Evolutionary conservation across 2,888 invertebrate genomes (phyloP), one percentile per base, ranked within the genome.

Genomic region (Bibio marci): DNA sequence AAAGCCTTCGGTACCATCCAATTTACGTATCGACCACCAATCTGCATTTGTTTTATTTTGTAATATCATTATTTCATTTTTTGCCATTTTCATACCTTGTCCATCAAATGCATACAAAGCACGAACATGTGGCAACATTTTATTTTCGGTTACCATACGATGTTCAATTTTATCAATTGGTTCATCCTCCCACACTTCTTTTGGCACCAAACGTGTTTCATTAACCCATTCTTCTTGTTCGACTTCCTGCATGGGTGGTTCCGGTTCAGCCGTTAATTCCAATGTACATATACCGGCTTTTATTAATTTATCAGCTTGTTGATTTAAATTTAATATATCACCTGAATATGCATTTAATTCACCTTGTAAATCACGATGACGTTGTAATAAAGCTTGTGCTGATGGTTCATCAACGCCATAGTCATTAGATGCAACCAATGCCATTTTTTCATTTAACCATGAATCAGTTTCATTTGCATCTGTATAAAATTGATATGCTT

Each of bases 1-100:
- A 61, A 94, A 98, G 2, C 97, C 97, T 52, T 95, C 95, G 0
- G 76, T 74, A 0, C 94, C 83, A 54, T 87, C 88, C 0, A 79
- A 76, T 58, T 90, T 90, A 12, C 91, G 70, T n/a, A 95, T 87
- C 51, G 88, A 88, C 98, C 98, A 98, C 97, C 97, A 97, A 59
- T 98, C 98, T 0, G 82, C 78, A 63, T 95, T 97, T 7, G 90
- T 92, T 64, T 91, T 91, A 56, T 83, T 88, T 45, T 97, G 71
- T 2, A 98, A 68, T 53, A 90, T 80, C 85, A 97, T 86, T 2
- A 62, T 53, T 64, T 95, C 92, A 39, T 88, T 88, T 61, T 94
- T 95, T 39, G 71, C 71, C 74, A 92, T 86, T 36, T 77, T 76
- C 67, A 94, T 86, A 35, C 91, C 92, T 53, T 91, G 87, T 0